These are phyloP conservation scores for Chaetops frenatus DNA, from an alignment of 2,113 vertebrate genomes.

Conservation along the genomic window DNA sequence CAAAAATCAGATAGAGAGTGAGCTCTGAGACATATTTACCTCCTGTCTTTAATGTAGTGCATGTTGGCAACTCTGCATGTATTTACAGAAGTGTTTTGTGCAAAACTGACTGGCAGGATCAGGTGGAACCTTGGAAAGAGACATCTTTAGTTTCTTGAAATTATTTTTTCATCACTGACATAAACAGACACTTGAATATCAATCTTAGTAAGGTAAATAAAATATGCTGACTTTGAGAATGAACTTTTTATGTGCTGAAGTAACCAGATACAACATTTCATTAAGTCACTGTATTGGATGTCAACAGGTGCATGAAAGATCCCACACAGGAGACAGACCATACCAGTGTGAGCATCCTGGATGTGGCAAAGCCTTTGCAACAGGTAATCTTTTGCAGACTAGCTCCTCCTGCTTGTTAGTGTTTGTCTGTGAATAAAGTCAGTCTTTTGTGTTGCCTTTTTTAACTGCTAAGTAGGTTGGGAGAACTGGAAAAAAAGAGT, in stretches of 20 bases:
- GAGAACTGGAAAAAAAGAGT: neutral
- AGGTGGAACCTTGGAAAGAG: neutral
- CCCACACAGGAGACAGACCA: slow-evolving; percentile 95
- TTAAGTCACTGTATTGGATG: neutral
- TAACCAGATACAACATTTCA: neutral
- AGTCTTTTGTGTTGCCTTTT: neutral
- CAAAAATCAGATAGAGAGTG: neutral
- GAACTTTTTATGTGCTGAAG: neutral
- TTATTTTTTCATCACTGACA: neutral
- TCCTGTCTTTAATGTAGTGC: neutral
- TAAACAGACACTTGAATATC: neutral
- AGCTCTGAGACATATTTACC: neutral
- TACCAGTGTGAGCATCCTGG: slow-evolving; percentile 91
- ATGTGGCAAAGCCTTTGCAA: slow-evolving; percentile 98
- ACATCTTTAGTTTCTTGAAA: neutral
- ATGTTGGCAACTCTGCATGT: neutral
- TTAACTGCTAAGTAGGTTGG: neutral
- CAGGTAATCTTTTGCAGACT: slow-evolving; percentile 76
- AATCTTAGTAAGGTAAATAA: neutral
- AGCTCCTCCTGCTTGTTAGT: neutral
- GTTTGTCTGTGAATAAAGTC: neutral
- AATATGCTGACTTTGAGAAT: neutral
- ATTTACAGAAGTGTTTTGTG: neutral
- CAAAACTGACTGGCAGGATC: neutral
- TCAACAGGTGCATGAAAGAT: slow-evolving; percentile 92